A percentile compares a stretch with the other conserved stretches of the same genome.
phyloP scores from a whole-genome alignment of 2,797 vertebrate species.

The Aselliscus stoliczkanus region DNA sequence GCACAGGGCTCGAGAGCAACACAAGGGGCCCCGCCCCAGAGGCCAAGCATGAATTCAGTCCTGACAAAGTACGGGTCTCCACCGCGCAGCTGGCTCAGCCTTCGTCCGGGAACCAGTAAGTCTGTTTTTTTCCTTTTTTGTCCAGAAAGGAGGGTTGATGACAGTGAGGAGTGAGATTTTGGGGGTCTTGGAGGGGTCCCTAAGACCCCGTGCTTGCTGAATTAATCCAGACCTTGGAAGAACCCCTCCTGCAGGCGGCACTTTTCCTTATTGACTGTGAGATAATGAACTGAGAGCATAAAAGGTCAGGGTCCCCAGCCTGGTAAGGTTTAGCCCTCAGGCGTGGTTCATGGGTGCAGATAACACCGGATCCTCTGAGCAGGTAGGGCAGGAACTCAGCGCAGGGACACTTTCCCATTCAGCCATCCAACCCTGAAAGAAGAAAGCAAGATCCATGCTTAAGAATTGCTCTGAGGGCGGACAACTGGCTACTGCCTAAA shows the following conservation, averaged over 20 bases:
- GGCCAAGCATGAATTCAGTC: constrained; percentile 75
- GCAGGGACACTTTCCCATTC: background rate
- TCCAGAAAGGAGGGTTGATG: background rate
- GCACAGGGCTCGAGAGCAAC: background rate
- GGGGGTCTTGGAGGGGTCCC: background rate
- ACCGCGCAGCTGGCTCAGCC: constrained; percentile 81
- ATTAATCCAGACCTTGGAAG: background rate
- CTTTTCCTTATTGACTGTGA: background rate
- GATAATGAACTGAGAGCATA: background rate
- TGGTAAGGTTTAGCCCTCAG: background rate
- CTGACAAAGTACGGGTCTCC: constrained; percentile 75
- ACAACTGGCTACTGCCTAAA: too few species aligned
- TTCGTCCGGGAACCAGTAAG: constrained; percentile 81
- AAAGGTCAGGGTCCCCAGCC: background rate
- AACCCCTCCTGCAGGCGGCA: too few species aligned
- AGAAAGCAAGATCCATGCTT: background rate
- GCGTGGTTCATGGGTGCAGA: background rate
- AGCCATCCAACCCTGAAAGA: accelerated
- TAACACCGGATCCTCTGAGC: background rate
- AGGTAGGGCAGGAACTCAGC: too few species aligned
- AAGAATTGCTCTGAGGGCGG: accelerated
- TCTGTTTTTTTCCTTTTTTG: constrained; percentile 23
- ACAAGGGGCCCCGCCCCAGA: background rate
- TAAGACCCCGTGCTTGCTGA: background rate
- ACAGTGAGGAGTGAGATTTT: background rate